phyloP scores from a whole-genome alignment of 1,140 invertebrate species.

The Macrocentrus cingulum region DNA sequence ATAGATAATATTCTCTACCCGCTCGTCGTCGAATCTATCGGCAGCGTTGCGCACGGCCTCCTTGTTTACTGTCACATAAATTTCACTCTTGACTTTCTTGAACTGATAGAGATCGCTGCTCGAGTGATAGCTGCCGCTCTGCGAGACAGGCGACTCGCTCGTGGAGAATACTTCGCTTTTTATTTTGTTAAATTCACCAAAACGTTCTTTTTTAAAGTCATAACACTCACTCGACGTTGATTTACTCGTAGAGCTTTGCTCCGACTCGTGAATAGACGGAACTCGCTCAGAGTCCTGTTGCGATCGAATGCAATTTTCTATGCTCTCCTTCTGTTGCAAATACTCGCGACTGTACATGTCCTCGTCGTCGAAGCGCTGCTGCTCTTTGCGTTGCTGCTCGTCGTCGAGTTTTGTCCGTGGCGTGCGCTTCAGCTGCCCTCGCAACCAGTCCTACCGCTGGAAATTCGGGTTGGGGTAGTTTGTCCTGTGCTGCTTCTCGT shows the following conservation, averaged over 20 bases:
- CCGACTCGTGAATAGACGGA: slow-evolving; percentile 44
- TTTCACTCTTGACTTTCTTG: slow-evolving; percentile 49
- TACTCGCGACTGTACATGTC: slow-evolving; percentile 51
- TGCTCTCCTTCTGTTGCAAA: slow-evolving; percentile 49
- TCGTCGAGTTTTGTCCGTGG: slow-evolving; percentile 52
- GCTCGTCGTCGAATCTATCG: slow-evolving; percentile 46
- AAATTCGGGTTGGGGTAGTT: slow-evolving; percentile 61
- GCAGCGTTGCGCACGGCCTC: slow-evolving; percentile 32
- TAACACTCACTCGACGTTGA: slow-evolving; percentile 41
- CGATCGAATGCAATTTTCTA: slow-evolving; percentile 55
- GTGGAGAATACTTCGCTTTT: slow-evolving; percentile 49
- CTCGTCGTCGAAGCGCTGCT: slow-evolving; percentile 47
- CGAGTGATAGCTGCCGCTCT: slow-evolving; percentile 51
- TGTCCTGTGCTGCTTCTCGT: slow-evolving; percentile 40
- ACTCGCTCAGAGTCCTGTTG: slow-evolving; percentile 45
- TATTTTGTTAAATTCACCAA: slow-evolving; percentile 51
- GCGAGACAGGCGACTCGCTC: slow-evolving; percentile 47
- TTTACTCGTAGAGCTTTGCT: slow-evolving; percentile 39
- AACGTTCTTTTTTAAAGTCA: slow-evolving; percentile 50
- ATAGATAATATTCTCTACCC: slow-evolving; percentile 31
- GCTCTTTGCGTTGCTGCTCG: slow-evolving; percentile 44
- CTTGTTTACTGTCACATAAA: slow-evolving; percentile 40
- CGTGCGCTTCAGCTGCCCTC: slow-evolving; percentile 54
- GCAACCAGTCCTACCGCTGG: slow-evolving; percentile 62
- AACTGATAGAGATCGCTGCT: slow-evolving; percentile 53